Evolutionary conservation across 2,888 invertebrate genomes (phyloP), one percentile per base, ranked within the genome.

Genomic region (Campoplex capitator): DNA sequence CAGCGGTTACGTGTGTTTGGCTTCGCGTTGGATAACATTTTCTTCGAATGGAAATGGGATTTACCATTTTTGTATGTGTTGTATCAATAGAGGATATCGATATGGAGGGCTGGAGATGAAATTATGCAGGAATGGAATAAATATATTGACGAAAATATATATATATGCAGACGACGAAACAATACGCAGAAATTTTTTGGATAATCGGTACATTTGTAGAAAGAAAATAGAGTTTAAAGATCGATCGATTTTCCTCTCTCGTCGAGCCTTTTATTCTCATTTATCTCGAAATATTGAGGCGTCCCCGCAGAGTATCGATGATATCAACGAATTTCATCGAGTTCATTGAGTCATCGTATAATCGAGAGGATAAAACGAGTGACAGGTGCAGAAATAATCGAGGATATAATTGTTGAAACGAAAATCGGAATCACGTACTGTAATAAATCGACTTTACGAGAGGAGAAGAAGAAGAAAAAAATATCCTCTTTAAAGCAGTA

Each of bases 401-500:
- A 62, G 7, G 7, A 62, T 32, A 62, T 62, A 62, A 62, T 62
- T 62, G 32, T 23, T 23, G 6, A 13, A 16, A 16, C 13, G 16
- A 16, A 67, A 67, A n/a, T 9, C 23, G 67, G 42, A 67, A 67
- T 38, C 67, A 42, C n/a, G 67, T 38, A 42, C 4, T 38, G 35
- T 4, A 67, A 11, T 11, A 67, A 67, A 67, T 67, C n/a, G 67
- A 42, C 38, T 6, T 8, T 42, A n/a, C n/a, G n/a, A 42, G 38
- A 42, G 35, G n/a, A 42, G 38, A 38, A 38, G 6, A 67, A 42
- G 35, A 9, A 42, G 38, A 38, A 38, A 38, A 67, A 42, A 67
- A 42, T 42, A 42, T 67, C 23, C 42, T 67, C 70, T 48, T 70
- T 45, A 28, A 70, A 70, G 2, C 13, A 70, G 70, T 23, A 45